These are phyloP conservation scores for Julus scanicus DNA, from an alignment of 2,888 invertebrate genomes.

Conservation along the genomic window DNA sequence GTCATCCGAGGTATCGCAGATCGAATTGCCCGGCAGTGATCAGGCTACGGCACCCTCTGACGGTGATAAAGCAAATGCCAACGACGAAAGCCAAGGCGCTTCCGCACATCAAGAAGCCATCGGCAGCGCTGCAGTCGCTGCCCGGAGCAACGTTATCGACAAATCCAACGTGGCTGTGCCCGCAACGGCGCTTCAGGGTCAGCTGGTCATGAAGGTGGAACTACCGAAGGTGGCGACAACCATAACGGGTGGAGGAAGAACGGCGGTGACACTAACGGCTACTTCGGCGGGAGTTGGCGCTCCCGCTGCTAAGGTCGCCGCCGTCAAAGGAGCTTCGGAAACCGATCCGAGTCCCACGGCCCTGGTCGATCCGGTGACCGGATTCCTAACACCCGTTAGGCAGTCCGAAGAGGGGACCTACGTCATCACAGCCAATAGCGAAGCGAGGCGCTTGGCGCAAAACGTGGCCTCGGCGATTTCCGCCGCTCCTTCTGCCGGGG, in stretches of 20 bases:
- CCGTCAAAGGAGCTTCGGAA: slow-evolving; percentile 66
- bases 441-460: slow-evolving; percentile 40
- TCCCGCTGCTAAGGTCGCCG: not conserved
- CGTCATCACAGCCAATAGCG: slow-evolving; percentile 55
- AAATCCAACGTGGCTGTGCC: slow-evolving; percentile 20
- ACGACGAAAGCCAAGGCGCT: not conserved
- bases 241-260: slow-evolving; percentile 64
- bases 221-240: slow-evolving; percentile 58
- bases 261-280: slow-evolving; percentile 62
- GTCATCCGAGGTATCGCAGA: not conserved
- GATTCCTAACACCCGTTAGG: slow-evolving; percentile 75
- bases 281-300: not conserved
- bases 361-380: slow-evolving; percentile 80
- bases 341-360: slow-evolving; percentile 69
- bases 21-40: not conserved
- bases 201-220: slow-evolving; percentile 61
- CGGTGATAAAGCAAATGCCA: not conserved
- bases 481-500: slow-evolving; percentile 40
- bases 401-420: slow-evolving; percentile 63
- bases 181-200: slow-evolving; percentile 56
- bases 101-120: not conserved
- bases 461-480: not conserved
- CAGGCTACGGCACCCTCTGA: not conserved
- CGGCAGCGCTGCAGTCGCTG: not conserved
- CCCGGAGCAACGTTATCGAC: not conserved